phyloP scores from a whole-genome alignment of 2,888 invertebrate genomes.

The Nipponacmea schrenckii region DNA sequence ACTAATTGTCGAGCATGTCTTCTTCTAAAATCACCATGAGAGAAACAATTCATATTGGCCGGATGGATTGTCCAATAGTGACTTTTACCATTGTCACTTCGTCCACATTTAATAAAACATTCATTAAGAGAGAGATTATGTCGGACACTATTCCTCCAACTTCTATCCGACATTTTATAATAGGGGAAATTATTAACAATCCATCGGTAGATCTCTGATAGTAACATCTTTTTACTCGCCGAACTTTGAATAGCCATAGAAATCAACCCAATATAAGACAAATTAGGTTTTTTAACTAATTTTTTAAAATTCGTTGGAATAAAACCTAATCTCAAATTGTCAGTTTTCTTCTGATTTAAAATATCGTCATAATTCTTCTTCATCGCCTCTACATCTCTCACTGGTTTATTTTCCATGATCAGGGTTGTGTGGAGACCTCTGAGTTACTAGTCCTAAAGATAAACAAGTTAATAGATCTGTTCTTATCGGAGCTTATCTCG shows the following conservation, averaged over 20 bases:
- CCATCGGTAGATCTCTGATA: conserved; percentile 34
- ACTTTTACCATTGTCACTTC: conserved; percentile 33
- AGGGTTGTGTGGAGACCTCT: too few relatives aligned
- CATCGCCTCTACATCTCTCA: too few relatives aligned
- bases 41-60: conserved; percentile 34
- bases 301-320: not conserved
- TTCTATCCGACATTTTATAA: conserved; percentile 25
- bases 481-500: too few relatives aligned
- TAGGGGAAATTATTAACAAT: conserved; percentile 31
- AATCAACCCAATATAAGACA: conserved; percentile 37
- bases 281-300: conserved; percentile 21
- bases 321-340: not conserved
- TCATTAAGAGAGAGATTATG: conserved; percentile 41
- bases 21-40: conserved; percentile 35
- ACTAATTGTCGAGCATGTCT: conserved; percentile 24
- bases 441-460: too few relatives aligned
- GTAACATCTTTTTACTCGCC: conserved; percentile 20
- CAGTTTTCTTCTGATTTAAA: too few relatives aligned
- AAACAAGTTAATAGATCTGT: too few relatives aligned
- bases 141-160: conserved; percentile 38
- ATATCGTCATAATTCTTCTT: too few relatives aligned
- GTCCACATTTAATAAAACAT: conserved; percentile 35
- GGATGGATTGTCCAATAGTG: conserved; percentile 39
- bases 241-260: conserved; percentile 31
- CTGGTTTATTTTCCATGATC: too few relatives aligned